Base-by-base conservation (phyloP, 2,797 vertebrate genomes). In the Enteromius fasciolatus region DNA sequence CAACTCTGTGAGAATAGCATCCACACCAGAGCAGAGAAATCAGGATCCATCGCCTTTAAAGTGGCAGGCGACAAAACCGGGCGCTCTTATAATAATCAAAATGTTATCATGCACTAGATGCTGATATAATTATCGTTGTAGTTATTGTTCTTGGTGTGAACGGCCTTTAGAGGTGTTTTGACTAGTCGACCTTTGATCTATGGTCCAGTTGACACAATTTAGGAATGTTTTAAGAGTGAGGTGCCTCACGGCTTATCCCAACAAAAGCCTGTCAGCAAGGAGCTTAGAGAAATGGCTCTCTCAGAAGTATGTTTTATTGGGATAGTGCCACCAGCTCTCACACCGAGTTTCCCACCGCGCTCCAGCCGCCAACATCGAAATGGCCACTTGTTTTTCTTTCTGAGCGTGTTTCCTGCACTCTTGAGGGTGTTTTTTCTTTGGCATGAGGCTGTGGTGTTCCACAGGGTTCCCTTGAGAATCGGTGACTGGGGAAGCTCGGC, bases 301-400 rank as follows among this genome's bases (percentile, higher is more conserved):
- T 89, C 87, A 89, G 89, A 92, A 92, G 90, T 93, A 72, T 88
- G 87, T 90, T 92, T 90, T 88, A 92, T 86, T 87, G 87, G 78
- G 36, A 74, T 85, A 81, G 87, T 82, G 82, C 89, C 84, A 79
- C 85, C 80, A 82, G 84, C 82, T 78, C 87, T 82, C 80, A 7
- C 67, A 33, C 39, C 68, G 8, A 63, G 86, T 88, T 88, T 86
- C 84, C 69, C 77, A 68, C 75, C 9, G 63, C 66, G 80, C 86
- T 46, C 70, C 14, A 54, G 46, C 84, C 78, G 81, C 83, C 70
- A 85, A 67, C 89, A 84, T 82, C 78, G 59, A 81, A 64, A 3
- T 48, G 31, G 73, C 25, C 41, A 46, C 48, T 66, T 92, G 91
- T 92, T 92, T 76, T 92, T 90, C 87, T 92, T 91, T 89, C 86